Conservation (phyloP, 2,113 vertebrate genomes). For the Macrotus californicus region DNA sequence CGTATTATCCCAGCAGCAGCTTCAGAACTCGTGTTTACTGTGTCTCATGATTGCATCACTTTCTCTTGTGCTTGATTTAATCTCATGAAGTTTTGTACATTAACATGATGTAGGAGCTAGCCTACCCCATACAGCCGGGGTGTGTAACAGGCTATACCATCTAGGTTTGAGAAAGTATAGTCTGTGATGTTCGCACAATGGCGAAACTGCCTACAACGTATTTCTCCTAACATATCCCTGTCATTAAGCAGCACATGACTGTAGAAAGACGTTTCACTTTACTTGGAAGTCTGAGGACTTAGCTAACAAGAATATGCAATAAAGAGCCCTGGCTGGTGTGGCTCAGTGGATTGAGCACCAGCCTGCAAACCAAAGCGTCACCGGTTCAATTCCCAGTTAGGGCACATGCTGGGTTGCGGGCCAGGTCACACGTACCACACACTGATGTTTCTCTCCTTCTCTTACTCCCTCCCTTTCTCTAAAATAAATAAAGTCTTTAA, state of each 20-base stretch:
- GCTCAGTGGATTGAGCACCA: too few species aligned
- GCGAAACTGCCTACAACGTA: not conserved
- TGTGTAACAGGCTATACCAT: not conserved
- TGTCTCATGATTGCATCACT: not conserved
- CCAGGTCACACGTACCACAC: too few species aligned
- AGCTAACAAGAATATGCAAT: not conserved
- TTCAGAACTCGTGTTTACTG: not conserved
- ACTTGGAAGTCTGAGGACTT: not conserved
- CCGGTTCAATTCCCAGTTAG: too few species aligned
- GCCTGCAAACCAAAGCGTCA: too few species aligned
- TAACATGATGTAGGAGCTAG: not conserved
- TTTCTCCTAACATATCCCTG: not conserved
- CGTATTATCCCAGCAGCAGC: not conserved
- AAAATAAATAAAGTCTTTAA: too few species aligned
- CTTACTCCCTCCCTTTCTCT: too few species aligned
- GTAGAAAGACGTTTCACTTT: constrained; percentile 15
- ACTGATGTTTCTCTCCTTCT: too few species aligned
- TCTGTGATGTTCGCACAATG: not conserved
- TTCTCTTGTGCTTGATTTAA: not conserved
- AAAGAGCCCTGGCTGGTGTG: not conserved
- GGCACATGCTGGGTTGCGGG: too few species aligned
- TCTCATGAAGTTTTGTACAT: not conserved
- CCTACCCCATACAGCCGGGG: not conserved
- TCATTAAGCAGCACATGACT: not conserved
- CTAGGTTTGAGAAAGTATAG: not conserved